Evolutionary conservation across 2,888 invertebrate species (phyloP), one percentile per base, ranked within the genome.

Genomic region (Nipponacmea schrenckii): DNA sequence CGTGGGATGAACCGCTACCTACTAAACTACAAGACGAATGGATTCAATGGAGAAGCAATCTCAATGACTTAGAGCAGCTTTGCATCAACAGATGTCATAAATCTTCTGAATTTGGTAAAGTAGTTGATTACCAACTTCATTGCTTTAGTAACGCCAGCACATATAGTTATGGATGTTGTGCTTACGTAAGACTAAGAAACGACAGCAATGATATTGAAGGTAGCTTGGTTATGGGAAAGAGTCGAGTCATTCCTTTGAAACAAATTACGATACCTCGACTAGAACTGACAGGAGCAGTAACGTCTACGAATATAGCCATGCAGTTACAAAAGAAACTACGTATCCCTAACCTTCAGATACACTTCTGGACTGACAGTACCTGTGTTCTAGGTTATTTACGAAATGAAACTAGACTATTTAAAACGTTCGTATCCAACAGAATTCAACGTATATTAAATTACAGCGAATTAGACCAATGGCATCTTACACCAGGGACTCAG

Each of bases 341-440:
- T n/a, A n/a, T n/a, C n/a, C n/a, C n/a, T n/a, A n/a, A n/a, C n/a
- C n/a, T n/a, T n/a, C n/a, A n/a, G n/a, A n/a, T n/a, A n/a, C 26
- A 8, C 4, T 26, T 26, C 27, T 14, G n/a, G 27, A 24, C 24
- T 24, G 24, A 62, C 8, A 62, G 62, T 62, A 62, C 27, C 26
- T 62, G 10, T 62, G 62, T 62, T 27, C 10, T 17, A 62, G 10
- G 62, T 17, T 62, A 62, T 62, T 26, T 62, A 4, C 24, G 27
- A 24, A 62, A 62, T 27, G 7, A 62, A 5, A 62, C 62, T 62
- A 10, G 26, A 62, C 24, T 24, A 62, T 62, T 62, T 17, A 62
- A 62, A 14, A 62, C 62, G 10, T 62, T 62, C 14, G 62, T 62
- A 27, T 8, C 62, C 4, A 62, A 62, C 62, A 56, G 62, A 56